phyloP scores from a whole-genome alignment of 64 coral and sea anemone genomes.

The Montipora sp. region DNA sequence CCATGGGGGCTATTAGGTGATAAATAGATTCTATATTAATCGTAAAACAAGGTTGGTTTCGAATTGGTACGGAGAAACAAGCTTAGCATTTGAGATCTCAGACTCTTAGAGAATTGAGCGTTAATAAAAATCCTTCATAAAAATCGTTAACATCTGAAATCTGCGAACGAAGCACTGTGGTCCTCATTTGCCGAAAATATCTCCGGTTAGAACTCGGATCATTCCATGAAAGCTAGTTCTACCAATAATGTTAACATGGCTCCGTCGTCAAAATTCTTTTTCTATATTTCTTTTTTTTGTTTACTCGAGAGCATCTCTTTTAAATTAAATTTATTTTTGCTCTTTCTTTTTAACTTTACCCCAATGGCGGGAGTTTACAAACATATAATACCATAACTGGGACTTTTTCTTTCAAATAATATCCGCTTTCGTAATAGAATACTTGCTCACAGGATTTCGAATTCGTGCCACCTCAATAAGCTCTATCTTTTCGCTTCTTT shows the following conservation, averaged over 20 bases:
- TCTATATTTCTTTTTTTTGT: background rate
- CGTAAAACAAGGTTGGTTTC: too few species aligned
- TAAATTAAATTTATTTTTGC: background rate
- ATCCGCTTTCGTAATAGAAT: background rate
- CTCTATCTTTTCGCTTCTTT: background rate
- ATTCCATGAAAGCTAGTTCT: background rate
- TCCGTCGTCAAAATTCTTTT: background rate
- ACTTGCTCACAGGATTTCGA: background rate
- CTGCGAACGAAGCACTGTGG: background rate
- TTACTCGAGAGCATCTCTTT: background rate
- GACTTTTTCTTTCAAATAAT: background rate
- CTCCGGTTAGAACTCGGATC: background rate
- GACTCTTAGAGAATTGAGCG: background rate
- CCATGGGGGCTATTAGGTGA: too few species aligned
- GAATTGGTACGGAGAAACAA: too few species aligned
- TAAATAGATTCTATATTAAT: too few species aligned
- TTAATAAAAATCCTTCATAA: background rate
- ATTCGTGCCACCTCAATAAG: too few species aligned
- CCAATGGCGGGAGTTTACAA: background rate
- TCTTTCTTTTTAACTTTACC: background rate
- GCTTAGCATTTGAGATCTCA: too few species aligned
- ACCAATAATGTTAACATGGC: background rate
- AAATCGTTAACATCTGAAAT: background rate
- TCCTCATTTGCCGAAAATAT: background rate
- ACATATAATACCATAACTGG: background rate